These are phyloP conservation scores for Urocitellus parryii DNA, from an alignment of 2,113 vertebrate species.

Conservation along the genomic window DNA sequence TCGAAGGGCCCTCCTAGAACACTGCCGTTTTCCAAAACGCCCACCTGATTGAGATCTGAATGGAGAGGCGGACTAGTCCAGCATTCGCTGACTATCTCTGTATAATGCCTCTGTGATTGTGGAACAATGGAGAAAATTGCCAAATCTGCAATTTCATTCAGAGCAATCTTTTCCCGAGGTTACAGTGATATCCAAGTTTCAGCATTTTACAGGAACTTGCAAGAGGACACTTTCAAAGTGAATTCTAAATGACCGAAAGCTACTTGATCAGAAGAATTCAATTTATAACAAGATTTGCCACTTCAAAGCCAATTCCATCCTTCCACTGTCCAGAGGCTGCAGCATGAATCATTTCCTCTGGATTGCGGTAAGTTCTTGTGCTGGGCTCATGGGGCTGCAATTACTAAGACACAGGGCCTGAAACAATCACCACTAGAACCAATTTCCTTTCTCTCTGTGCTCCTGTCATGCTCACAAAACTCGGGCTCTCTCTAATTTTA, in stretches of 20 bases:
- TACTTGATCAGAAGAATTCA: slow-evolving; percentile 78
- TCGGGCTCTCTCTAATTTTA: background rate
- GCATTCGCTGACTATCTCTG: slow-evolving; percentile 74
- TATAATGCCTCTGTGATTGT: slow-evolving; percentile 77
- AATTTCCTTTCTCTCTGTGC: background rate
- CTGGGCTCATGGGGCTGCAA: background rate
- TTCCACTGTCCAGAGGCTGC: slow-evolving; percentile 51
- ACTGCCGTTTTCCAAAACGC: background rate
- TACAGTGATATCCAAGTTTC: slow-evolving; percentile 79
- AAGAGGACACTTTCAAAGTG: slow-evolving; percentile 81
- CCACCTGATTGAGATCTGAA: background rate
- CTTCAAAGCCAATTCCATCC: slow-evolving; percentile 79
- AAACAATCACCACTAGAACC: background rate
- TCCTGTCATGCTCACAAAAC: background rate
- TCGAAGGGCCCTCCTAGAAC: background rate
- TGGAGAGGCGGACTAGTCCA: background rate
- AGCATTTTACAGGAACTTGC: slow-evolving; percentile 81
- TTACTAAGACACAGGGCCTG: background rate
- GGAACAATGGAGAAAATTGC: slow-evolving; percentile 79
- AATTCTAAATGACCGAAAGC: slow-evolving; percentile 84
- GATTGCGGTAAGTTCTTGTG: background rate
- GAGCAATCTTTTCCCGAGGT: slow-evolving; percentile 68
- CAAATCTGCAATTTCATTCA: slow-evolving; percentile 78
- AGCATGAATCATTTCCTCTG: slow-evolving; percentile 62
- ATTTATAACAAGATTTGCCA: slow-evolving; percentile 77